A percentile compares a stretch with the other conserved stretches of the same genome.
Evolutionary conservation across 2,797 vertebrate genomes (phyloP).

Genomic region (Chaunax sp.): DNA sequence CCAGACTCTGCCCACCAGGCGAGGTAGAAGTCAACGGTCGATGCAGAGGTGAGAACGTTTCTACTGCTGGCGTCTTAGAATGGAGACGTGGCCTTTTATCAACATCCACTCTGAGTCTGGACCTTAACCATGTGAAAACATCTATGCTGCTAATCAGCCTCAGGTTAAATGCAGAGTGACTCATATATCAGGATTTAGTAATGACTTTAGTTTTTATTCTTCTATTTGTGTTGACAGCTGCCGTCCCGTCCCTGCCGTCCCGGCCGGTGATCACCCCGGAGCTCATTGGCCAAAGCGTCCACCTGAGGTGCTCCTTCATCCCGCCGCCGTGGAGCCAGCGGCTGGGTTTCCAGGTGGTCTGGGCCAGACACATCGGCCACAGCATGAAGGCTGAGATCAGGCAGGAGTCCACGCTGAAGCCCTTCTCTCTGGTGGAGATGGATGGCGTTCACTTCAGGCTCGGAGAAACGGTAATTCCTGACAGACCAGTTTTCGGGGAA

Average conservation of each 20-base stretch:
- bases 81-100: no score
- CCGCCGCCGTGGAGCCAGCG: constrained; percentile 42
- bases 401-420: constrained; percentile 77
- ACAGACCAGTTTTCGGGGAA: constrained; percentile 22
- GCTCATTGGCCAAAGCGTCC: constrained; percentile 78
- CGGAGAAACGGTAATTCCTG: constrained; percentile 84
- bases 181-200: no score
- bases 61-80: no score
- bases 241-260: constrained; percentile 58
- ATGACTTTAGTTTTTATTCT: no score
- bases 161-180: no score
- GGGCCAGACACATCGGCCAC: constrained; percentile 77
- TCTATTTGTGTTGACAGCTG: constrained; percentile 61
- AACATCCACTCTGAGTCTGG: no score
- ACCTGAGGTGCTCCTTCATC: constrained; percentile 81
- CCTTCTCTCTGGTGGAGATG: constrained; percentile 82
- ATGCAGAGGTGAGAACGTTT: constrained; percentile 72
- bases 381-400: constrained; percentile 84
- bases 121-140: no score
- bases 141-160: no score
- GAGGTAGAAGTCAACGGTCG: constrained; percentile 76
- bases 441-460: constrained; percentile 85
- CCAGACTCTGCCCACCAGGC: constrained; percentile 75
- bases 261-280: constrained; percentile 78
- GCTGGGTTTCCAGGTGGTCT: constrained; percentile 78